A percentile compares a stretch with the other conserved stretches of the same genome.
These are phyloP conservation scores for Zaprionus davidi DNA, from an alignment of 1,140 invertebrate species.

Conservation along the genomic window DNA sequence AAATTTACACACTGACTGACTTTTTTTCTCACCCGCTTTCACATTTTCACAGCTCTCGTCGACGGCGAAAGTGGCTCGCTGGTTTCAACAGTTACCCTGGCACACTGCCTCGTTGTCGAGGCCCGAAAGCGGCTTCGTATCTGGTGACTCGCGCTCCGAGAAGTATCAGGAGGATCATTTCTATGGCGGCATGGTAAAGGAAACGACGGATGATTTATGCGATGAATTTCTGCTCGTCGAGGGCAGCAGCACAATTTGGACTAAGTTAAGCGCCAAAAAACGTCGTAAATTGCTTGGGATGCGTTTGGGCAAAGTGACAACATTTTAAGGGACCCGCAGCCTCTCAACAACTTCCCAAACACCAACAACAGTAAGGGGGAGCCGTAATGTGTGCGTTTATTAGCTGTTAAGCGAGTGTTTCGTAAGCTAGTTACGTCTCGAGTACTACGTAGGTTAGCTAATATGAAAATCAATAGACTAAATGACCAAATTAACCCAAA, in stretches of 20 bases:
- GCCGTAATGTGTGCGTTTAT: conserved; percentile 79
- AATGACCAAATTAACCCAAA: conserved; percentile 72
- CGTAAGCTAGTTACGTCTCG: conserved; percentile 47
- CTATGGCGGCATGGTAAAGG: conserved; percentile 80
- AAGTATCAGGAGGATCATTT: conserved; percentile 83
- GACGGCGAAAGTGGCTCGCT: conserved; percentile 89
- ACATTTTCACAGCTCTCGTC: conserved; percentile 87
- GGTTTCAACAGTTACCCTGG: conserved; percentile 88
- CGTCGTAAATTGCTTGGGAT: conserved; percentile 87
- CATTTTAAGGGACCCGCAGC: conserved; percentile 84
- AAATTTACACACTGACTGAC: conserved; percentile 80
- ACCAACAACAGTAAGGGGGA: not conserved
- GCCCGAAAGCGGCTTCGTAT: conserved; percentile 90
- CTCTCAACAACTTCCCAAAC: not conserved
- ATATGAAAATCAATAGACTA: conserved; percentile 78
- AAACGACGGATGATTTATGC: conserved; percentile 82
- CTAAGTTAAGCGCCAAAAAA: conserved; percentile 88
- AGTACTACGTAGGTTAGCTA: conserved; percentile 45
- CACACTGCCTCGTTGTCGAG: conserved; percentile 87
- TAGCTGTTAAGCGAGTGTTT: conserved; percentile 75
- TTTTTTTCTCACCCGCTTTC: conserved; percentile 32
- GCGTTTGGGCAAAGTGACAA: conserved; percentile 88
- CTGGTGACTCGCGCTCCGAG: conserved; percentile 85
- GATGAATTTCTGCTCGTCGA: conserved; percentile 86
- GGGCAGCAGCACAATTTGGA: conserved; percentile 86